Conservation (phyloP, 2,888 invertebrate species). For the Eubasilissa splendida region DNA sequence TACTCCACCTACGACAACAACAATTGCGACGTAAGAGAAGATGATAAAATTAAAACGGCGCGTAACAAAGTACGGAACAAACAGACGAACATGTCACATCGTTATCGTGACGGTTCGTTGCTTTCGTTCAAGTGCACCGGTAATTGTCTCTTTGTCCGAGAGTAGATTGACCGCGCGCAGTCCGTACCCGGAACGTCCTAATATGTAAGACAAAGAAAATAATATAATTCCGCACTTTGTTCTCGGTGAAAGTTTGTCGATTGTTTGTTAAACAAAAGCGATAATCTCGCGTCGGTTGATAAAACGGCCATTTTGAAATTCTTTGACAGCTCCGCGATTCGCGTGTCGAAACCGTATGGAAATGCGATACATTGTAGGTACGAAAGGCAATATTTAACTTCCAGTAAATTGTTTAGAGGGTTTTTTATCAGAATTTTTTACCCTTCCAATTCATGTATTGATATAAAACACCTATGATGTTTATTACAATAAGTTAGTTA, state of each 20-base stretch:
- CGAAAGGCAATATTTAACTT: neutral
- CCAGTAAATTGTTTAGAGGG: too few species aligned
- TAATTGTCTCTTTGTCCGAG: neutral
- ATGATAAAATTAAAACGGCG: too few species aligned
- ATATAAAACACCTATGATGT: too few species aligned
- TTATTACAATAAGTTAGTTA: too few species aligned
- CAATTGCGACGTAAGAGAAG: too few species aligned
- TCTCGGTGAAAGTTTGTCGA: conserved; percentile 7
- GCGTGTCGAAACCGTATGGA: neutral
- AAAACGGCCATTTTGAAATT: too few species aligned
- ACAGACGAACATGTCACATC: too few species aligned
- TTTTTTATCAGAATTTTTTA: neutral
- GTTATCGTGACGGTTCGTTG: too few species aligned
- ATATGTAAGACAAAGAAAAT: conserved; percentile 26
- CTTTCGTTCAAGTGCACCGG: neutral
- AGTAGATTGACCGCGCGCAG: neutral
- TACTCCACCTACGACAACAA: too few species aligned
- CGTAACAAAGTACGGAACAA: too few species aligned
- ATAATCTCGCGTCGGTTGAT: neutral
- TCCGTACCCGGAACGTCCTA: conserved; percentile 14
- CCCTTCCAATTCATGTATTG: too few species aligned
- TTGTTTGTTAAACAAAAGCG: conserved; percentile 22
- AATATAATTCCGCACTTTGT: neutral
- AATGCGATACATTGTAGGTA: neutral
- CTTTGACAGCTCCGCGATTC: too few species aligned